Evolutionary conservation across 2,797 vertebrate species (phyloP).

Genomic region (Amniataba percoides): DNA sequence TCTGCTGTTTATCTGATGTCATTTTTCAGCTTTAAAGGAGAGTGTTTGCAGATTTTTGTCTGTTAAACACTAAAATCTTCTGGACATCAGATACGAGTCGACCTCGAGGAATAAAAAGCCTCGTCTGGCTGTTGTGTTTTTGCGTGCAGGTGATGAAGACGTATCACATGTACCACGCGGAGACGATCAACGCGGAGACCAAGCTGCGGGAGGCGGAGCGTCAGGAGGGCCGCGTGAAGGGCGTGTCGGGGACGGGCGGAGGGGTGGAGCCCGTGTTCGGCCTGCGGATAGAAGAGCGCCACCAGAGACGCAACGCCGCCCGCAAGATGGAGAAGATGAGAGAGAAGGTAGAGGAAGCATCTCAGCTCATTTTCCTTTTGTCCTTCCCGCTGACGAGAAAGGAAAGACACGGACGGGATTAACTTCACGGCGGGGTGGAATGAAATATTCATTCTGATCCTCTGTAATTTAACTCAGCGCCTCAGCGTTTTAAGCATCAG

Average conservation of each 20-base stretch:
- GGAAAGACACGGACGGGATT: not conserved
- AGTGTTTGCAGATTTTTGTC: constrained; percentile 1
- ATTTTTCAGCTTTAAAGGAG: constrained; percentile 16
- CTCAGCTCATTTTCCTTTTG: not conserved
- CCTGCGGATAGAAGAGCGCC: constrained; percentile 94
- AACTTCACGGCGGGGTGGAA: too few relatives aligned
- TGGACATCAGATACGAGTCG: constrained; percentile 24
- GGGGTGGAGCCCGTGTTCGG: constrained; percentile 94
- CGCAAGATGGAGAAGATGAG: constrained; percentile 99
- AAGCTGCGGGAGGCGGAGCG: constrained; percentile 98
- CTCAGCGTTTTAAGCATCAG: too few relatives aligned
- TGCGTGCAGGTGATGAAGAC: constrained; percentile 99
- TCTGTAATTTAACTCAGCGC: too few relatives aligned
- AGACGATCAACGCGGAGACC: constrained; percentile 95
- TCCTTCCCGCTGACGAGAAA: not conserved
- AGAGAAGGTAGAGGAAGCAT: constrained; percentile 89
- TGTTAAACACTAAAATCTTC: constrained; percentile 48
- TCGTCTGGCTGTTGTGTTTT: not conserved
- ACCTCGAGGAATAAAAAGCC: constrained; percentile 29
- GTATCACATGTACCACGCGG: constrained; percentile 98
- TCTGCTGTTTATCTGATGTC: not conserved
- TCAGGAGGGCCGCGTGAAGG: constrained; percentile 93
- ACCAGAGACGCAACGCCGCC: constrained; percentile 96
- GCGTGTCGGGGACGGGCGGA: constrained; percentile 81
- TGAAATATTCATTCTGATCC: too few relatives aligned